phyloP scores from a whole-genome alignment of 1,140 invertebrate genomes.

The Neodiprion pinetum region DNA sequence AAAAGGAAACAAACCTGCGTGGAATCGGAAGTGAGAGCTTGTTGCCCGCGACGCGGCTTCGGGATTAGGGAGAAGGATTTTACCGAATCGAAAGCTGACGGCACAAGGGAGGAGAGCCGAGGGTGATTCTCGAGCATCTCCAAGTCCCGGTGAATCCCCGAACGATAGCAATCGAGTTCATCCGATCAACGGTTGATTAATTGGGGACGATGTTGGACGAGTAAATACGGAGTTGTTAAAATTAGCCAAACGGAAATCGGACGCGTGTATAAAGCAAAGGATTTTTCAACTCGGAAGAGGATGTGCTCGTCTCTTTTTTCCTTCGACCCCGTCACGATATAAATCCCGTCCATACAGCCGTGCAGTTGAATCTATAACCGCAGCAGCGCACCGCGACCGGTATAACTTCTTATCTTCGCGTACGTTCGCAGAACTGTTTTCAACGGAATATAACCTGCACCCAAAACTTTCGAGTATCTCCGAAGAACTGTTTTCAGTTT shows the following conservation, averaged over 20 bases:
- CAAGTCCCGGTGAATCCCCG: not conserved
- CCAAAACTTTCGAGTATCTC: not conserved
- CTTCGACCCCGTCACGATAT: too few relatives aligned
- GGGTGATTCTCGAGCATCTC: not conserved
- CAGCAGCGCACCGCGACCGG: too few relatives aligned
- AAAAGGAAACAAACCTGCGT: not conserved
- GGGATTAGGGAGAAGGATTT: not conserved
- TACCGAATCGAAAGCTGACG: not conserved
- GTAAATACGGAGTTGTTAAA: not conserved
- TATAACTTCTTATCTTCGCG: not conserved
- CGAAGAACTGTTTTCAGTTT: not conserved
- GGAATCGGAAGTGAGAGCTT: not conserved
- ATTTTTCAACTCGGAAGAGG: too few relatives aligned
- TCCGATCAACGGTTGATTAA: not conserved
- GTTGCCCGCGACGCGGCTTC: not conserved
- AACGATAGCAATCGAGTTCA: not conserved
- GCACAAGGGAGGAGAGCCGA: too few relatives aligned
- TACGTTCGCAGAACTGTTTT: conserved; percentile 2
- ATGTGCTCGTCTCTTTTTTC: too few relatives aligned
- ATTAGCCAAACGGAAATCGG: too few relatives aligned
- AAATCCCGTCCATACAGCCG: too few relatives aligned
- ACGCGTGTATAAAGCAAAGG: too few relatives aligned
- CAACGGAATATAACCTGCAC: not conserved
- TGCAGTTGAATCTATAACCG: too few relatives aligned
- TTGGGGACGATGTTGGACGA: not conserved